phyloP scores from a whole-genome alignment of 1,140 invertebrate species.

The Sycophaga agraensis region DNA sequence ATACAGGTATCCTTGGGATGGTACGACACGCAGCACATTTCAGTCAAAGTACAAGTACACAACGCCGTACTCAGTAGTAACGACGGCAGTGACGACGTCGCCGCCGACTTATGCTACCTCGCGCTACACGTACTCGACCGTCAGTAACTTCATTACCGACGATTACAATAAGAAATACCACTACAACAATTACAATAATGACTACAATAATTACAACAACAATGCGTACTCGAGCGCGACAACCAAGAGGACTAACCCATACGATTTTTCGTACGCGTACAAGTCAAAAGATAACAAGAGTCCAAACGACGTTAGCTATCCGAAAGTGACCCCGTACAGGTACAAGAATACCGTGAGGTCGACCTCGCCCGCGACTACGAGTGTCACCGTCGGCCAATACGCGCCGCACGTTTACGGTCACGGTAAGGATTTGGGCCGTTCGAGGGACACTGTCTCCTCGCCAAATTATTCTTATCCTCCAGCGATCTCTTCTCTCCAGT shows the following conservation, averaged over 20 bases:
- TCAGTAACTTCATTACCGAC: conserved; percentile 40
- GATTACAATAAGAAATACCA: conserved; percentile 30
- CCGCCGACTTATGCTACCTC: conserved; percentile 22
- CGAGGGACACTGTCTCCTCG: too few relatives aligned
- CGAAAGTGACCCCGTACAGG: conserved; percentile 49
- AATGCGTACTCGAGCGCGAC: conserved; percentile 35
- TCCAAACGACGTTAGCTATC: conserved; percentile 47
- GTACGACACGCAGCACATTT: conserved; percentile 48
- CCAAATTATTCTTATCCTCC: background rate
- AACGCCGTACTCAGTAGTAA: conserved; percentile 25
- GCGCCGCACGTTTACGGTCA: conserved; percentile 42
- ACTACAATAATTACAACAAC: conserved; percentile 14
- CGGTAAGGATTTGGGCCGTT: conserved; percentile 48
- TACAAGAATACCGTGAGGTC: conserved; percentile 43
- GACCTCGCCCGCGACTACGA: conserved; percentile 34
- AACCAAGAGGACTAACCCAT: conserved; percentile 37
- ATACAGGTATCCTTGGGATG: conserved; percentile 49
- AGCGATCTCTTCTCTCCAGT: conserved; percentile 18
- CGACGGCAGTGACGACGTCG: conserved; percentile 22
- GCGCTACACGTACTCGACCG: conserved; percentile 43
- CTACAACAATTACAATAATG: conserved; percentile 32
- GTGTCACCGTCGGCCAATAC: conserved; percentile 6
- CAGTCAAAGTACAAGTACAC: conserved; percentile 36
- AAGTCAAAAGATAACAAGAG: conserved; percentile 40
- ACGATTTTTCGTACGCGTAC: conserved; percentile 41